phyloP scores from a whole-genome alignment of 2,113 vertebrate species.

The Coryphaenoides rupestris region DNA sequence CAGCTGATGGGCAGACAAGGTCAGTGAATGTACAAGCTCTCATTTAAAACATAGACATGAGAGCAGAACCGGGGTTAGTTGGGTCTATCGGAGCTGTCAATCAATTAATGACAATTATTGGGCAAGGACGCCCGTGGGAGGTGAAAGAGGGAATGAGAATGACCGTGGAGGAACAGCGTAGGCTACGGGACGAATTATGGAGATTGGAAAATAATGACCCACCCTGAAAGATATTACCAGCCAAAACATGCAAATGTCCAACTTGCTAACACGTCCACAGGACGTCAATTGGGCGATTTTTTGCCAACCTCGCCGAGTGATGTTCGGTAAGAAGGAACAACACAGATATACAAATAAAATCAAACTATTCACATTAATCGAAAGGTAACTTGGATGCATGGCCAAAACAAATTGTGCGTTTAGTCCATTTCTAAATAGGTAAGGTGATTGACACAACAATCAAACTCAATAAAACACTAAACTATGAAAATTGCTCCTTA shows the following conservation, averaged over 20 bases:
- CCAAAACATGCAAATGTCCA: slow-evolving; percentile 70
- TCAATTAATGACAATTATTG: slow-evolving; percentile 99
- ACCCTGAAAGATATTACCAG: slow-evolving; percentile 64
- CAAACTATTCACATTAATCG: too few species aligned
- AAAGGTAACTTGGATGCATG: too few species aligned
- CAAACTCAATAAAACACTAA: neutral
- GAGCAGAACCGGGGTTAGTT: slow-evolving; percentile 93
- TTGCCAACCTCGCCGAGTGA: too few species aligned
- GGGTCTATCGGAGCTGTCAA: slow-evolving; percentile 97
- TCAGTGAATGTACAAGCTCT: slow-evolving; percentile 95
- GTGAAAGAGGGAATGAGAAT: slow-evolving; percentile 86
- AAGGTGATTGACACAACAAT: too few species aligned
- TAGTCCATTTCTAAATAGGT: too few species aligned
- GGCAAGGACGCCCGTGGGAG: slow-evolving; percentile 87
- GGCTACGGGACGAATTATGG: slow-evolving; percentile 77
- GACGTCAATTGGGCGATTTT: too few species aligned
- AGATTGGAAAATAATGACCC: slow-evolving; percentile 78
- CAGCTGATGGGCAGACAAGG: slow-evolving; percentile 94
- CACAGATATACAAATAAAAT: too few species aligned
- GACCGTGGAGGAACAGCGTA: slow-evolving; percentile 81
- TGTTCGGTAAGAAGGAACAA: too few species aligned
- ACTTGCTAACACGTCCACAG: too few species aligned
- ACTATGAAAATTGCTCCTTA: slow-evolving; percentile 10
- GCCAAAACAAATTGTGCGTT: too few species aligned
- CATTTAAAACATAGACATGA: slow-evolving; percentile 96